Percentiles rank a stretch among this genome's conserved stretches.
phyloP scores from a whole-genome alignment of 2,113 vertebrate genomes.

The Dolichallabes microphthalmus region DNA sequence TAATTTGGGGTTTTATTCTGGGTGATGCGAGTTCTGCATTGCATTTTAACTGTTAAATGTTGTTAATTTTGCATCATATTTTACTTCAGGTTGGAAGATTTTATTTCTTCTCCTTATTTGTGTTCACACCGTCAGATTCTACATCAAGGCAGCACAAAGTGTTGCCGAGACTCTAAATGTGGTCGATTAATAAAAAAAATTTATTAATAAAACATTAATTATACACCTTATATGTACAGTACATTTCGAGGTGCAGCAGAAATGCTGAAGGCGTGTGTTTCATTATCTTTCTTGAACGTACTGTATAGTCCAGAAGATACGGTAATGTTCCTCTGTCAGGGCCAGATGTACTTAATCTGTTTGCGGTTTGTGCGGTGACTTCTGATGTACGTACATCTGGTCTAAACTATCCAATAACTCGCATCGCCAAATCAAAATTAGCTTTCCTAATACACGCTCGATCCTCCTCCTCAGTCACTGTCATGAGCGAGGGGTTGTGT shows the following conservation, averaged over 20 bases:
- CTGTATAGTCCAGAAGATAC: not conserved
- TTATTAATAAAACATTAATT: too few species aligned
- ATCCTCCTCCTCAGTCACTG: not conserved
- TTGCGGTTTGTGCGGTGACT: not conserved
- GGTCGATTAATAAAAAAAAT: not conserved
- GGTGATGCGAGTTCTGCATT: too few species aligned
- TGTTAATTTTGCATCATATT: too few species aligned
- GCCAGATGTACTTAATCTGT: constrained; percentile 6
- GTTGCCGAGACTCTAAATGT: not conserved
- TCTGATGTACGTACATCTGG: not conserved
- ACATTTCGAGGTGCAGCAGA: too few species aligned
- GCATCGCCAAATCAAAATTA: not conserved
- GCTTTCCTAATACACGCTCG: not conserved
- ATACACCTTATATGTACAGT: too few species aligned
- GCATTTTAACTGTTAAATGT: too few species aligned
- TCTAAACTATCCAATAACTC: not conserved
- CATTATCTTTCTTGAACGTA: not conserved
- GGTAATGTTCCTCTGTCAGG: not conserved
- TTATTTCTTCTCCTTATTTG: too few species aligned
- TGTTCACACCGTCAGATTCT: too few species aligned
- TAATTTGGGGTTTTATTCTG: too few species aligned
- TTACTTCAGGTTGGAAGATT: too few species aligned
- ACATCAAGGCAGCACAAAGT: not conserved
- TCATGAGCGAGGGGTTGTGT: not conserved
- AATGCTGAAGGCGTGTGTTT: not conserved